A percentile compares a stretch with the other conserved stretches of the same genome.
Conservation (phyloP, 2,797 vertebrate species). For the Acipenser oxyrinchus region DNA sequence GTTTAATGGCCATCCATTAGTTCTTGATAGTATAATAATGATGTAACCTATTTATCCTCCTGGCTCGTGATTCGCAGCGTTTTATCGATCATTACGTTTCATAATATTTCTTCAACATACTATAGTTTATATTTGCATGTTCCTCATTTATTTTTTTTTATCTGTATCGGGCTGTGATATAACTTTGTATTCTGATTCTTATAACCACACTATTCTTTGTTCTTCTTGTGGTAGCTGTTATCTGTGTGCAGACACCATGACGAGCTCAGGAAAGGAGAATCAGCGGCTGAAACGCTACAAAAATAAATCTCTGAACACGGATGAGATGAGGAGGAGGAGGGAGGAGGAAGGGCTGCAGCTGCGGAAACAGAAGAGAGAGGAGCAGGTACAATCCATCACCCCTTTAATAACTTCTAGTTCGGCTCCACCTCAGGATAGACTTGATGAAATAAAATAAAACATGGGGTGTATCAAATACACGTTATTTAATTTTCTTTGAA, state of each 20-base stretch:
- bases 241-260: constrained; percentile 67
- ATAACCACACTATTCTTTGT: no score
- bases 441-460: no score
- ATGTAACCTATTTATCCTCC: no score
- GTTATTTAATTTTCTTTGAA: no score
- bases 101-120: neutral
- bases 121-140: neutral
- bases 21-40: no score
- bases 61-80: neutral
- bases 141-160: neutral
- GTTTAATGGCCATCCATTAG: no score
- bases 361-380: constrained; percentile 93
- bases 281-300: constrained; percentile 96
- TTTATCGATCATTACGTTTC: neutral
- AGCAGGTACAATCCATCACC: constrained; percentile 63
- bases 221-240: neutral
- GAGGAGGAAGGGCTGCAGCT: constrained; percentile 95
- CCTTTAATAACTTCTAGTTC: no score
- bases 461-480: no score
- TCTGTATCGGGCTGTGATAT: no score
- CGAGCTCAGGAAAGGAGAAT: constrained; percentile 91
- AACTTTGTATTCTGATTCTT: no score
- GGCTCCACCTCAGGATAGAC: no score
- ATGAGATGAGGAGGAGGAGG: constrained; percentile 92
- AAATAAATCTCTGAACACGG: constrained; percentile 95